Evolutionary conservation across 2,113 vertebrate species (phyloP).

Genomic region (Planiliza haematocheilus): DNA sequence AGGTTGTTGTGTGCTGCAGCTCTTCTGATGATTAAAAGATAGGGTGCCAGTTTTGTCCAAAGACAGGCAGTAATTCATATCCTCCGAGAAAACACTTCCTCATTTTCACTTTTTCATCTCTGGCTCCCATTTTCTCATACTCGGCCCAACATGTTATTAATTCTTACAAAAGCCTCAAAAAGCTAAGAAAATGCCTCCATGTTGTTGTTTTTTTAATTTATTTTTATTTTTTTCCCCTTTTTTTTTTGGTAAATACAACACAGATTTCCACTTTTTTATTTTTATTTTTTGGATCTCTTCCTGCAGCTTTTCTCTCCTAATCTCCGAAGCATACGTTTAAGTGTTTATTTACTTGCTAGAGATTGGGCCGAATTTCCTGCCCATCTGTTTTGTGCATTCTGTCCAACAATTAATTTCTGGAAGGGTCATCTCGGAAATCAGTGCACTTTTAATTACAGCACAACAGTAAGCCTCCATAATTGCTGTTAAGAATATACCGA

Average conservation of each 20-base stretch:
- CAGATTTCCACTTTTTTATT: constrained; percentile 1
- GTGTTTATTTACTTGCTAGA: constrained; percentile 30
- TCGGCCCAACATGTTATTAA: constrained; percentile 4
- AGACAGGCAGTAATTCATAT: constrained; percentile 45
- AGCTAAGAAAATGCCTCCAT: constrained; percentile 10
- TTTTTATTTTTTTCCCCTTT: not conserved
- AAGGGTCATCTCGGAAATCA: constrained; percentile 58
- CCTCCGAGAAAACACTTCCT: constrained; percentile 45
- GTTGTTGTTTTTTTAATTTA: not conserved
- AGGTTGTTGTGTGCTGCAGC: constrained; percentile 25
- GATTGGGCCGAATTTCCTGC: constrained; percentile 27
- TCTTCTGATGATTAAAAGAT: constrained; percentile 65
- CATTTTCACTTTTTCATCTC: constrained; percentile 23
- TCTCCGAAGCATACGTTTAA: constrained; percentile 19
- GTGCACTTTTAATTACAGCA: constrained; percentile 53
- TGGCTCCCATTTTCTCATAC: not conserved
- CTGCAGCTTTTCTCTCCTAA: not conserved
- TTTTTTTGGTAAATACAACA: not conserved
- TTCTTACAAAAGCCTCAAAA: constrained; percentile 18
- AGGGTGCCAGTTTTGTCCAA: constrained; percentile 47
- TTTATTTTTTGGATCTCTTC: not conserved
- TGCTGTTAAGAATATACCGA: not conserved
- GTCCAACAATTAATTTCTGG: constrained; percentile 45
- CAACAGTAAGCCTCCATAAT: not conserved
- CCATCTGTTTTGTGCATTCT: constrained; percentile 46